These are phyloP conservation scores for Syrista parreyssii DNA, from an alignment of 2,888 invertebrate species.

Conservation along the genomic window DNA sequence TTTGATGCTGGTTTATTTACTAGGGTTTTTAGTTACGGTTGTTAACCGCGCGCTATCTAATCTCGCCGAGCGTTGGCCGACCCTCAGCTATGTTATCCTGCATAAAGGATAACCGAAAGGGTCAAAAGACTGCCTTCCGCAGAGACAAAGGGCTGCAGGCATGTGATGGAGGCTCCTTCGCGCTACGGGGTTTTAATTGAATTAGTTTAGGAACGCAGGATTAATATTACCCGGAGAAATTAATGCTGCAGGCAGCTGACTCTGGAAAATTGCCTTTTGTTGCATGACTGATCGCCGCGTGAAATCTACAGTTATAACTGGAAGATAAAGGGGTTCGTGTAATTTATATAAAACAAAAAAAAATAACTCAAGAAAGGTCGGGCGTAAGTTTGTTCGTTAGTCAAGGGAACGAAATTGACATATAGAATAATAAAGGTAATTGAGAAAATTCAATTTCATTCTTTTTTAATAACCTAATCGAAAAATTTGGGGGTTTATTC, in stretches of 20 bases:
- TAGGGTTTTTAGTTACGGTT: neutral
- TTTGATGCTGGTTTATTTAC: neutral
- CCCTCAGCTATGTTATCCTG: neutral
- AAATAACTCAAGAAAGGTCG: neutral
- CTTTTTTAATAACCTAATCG: neutral
- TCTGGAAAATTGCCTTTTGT: neutral
- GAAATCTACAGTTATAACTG: neutral
- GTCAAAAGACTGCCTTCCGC: neutral
- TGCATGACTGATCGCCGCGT: neutral
- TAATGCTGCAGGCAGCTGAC: slow-evolving; percentile 34
- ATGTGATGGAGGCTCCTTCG: neutral
- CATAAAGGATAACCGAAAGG: neutral
- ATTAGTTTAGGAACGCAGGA: slow-evolving; percentile 43
- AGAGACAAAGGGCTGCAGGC: neutral
- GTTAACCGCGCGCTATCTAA: neutral
- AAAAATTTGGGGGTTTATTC: neutral
- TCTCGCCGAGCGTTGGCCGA: neutral
- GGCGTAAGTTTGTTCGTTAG: neutral
- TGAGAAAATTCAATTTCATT: neutral
- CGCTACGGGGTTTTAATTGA: slow-evolving; percentile 39
- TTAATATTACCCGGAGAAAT: slow-evolving; percentile 43
- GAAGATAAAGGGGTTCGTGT: neutral
- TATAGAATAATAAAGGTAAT: neutral
- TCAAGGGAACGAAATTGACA: neutral
- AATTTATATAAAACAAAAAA: neutral